Conservation (phyloP, 2,113 vertebrate species). For the Calypte anna region DNA sequence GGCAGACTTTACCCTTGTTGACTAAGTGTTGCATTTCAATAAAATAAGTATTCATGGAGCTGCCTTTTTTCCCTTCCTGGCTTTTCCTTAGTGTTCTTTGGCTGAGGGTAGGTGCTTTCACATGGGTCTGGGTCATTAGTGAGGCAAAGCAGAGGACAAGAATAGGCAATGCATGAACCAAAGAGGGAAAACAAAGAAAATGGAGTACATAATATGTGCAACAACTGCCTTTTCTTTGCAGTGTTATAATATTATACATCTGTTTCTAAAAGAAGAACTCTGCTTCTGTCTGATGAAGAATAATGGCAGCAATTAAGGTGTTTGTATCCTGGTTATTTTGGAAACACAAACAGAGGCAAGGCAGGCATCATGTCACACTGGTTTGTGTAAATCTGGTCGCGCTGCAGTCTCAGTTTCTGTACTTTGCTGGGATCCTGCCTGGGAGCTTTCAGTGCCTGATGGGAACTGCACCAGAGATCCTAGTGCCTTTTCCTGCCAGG, state of each 20-base stretch:
- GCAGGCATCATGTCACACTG: rapidly evolving
- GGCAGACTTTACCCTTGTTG: neutral
- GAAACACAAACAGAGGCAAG: neutral
- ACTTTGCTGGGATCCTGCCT: neutral
- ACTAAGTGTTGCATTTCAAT: neutral
- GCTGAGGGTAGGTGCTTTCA: neutral
- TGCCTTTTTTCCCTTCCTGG: neutral
- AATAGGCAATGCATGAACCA: neutral
- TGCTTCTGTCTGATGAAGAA: neutral
- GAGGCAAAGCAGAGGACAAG: neutral
- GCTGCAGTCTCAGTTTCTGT: rapidly evolving
- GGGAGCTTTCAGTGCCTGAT: neutral
- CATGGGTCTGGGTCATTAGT: neutral
- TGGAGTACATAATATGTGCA: neutral
- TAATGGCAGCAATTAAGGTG: conserved; percentile 2
- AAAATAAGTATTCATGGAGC: neutral
- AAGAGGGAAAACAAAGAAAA: neutral
- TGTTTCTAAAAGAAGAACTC: conserved; percentile 7
- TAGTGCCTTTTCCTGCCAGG: neutral
- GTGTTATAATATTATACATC: neutral
- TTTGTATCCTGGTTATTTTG: conserved; percentile 2
- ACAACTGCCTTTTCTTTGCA: neutral
- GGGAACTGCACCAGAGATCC: neutral
- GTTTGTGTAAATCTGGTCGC: neutral
- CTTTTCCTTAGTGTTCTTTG: neutral